phyloP scores from a whole-genome alignment of 1,140 invertebrate species.

The Colletes gigas region DNA sequence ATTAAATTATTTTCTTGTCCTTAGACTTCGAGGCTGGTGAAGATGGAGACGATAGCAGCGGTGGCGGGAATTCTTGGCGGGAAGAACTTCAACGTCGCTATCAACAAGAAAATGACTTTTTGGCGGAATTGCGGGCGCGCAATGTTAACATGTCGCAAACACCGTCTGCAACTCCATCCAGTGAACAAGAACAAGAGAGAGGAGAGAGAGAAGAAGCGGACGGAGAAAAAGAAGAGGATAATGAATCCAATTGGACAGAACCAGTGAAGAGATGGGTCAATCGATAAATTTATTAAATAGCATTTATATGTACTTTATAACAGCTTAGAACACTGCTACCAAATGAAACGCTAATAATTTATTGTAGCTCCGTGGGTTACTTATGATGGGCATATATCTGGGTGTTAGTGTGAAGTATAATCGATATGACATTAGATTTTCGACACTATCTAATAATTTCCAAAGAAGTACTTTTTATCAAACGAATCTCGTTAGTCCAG shows the following conservation, averaged over 20 bases:
- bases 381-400: constrained; percentile 51
- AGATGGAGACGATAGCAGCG: constrained; percentile 82
- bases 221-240: constrained; percentile 81
- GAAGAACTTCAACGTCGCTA: constrained; percentile 85
- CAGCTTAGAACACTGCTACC: constrained; percentile 35
- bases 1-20: constrained; percentile 51
- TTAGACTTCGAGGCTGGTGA: constrained; percentile 81
- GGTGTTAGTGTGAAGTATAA: constrained; percentile 57
- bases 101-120: constrained; percentile 85
- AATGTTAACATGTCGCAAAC: constrained; percentile 76
- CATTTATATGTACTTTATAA: constrained; percentile 25
- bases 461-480: constrained; percentile 45
- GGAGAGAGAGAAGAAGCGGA: constrained; percentile 78
- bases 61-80: constrained; percentile 82
- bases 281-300: constrained; percentile 79
- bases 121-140: constrained; percentile 83
- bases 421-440: constrained; percentile 42
- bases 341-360: constrained; percentile 39
- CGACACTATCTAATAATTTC: constrained; percentile 40
- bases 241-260: constrained; percentile 86
- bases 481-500: constrained; percentile 5
- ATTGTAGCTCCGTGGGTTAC: constrained; percentile 21
- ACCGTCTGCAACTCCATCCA: constrained; percentile 68
- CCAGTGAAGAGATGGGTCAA: constrained; percentile 87
- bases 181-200: constrained; percentile 78